Conservation (phyloP, 2,113 vertebrate species). For the Rhombomys opimus region DNA sequence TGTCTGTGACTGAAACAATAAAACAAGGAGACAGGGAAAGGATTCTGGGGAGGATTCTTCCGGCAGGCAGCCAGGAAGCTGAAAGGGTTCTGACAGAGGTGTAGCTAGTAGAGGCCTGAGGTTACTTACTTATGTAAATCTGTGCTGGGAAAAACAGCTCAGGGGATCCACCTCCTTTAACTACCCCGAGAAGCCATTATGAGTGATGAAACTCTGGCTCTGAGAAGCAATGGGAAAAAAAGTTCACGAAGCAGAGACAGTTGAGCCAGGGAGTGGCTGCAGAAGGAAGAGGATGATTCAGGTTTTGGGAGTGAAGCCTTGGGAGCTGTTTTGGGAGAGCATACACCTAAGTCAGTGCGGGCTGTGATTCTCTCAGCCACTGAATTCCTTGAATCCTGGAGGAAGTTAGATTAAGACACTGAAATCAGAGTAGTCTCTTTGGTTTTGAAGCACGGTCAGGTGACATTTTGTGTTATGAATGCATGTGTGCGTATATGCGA, state of each 20-base stretch:
- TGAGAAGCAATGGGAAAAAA: slow-evolving; percentile 53
- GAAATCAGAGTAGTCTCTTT: background rate
- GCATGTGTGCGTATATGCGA: background rate
- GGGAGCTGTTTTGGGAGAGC: background rate
- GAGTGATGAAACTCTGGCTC: slow-evolving; percentile 65
- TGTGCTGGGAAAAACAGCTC: slow-evolving; percentile 70
- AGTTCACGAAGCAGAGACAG: slow-evolving; percentile 43
- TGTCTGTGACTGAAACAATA: slow-evolving; percentile 36
- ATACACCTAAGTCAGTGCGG: background rate
- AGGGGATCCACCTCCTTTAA: slow-evolving; percentile 60
- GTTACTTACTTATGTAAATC: slow-evolving; percentile 66
- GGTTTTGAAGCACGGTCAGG: background rate
- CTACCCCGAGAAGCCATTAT: slow-evolving; percentile 39
- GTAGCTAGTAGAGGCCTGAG: slow-evolving; percentile 52
- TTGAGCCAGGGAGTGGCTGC: background rate
- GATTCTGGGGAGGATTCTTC: background rate
- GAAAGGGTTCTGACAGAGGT: slow-evolving; percentile 17
- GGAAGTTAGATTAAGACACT: background rate
- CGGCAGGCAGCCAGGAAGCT: background rate
- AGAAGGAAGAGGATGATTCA: background rate
- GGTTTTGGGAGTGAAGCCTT: slow-evolving; percentile 34
- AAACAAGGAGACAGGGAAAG: slow-evolving; percentile 2
- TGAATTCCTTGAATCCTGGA: background rate
- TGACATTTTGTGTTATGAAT: background rate
- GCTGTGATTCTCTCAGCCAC: background rate